phyloP scores from a whole-genome alignment of 2,113 vertebrate genomes.

The Micromys minutus region DNA sequence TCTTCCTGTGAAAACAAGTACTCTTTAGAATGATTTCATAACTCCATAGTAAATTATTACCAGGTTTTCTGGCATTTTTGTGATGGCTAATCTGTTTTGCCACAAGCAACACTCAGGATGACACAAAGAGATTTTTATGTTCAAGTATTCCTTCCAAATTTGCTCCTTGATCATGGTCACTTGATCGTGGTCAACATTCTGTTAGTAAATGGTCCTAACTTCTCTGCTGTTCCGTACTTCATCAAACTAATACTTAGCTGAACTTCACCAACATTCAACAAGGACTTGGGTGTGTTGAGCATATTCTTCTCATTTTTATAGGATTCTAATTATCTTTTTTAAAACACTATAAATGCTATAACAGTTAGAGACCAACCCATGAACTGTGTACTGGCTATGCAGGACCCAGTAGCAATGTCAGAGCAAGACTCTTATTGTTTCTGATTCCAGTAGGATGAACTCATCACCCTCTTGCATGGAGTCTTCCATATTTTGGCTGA shows the following conservation, averaged over 20 bases:
- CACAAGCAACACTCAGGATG: not conserved
- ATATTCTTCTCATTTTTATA: accelerated
- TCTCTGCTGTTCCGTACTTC: not conserved
- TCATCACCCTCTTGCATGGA: not conserved
- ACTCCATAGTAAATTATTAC: not conserved
- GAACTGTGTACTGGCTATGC: not conserved
- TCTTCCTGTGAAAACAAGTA: not conserved
- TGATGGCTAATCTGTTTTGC: not conserved
- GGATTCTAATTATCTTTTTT: not conserved
- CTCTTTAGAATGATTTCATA: not conserved
- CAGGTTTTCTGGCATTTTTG: too few species aligned
- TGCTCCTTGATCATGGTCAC: not conserved
- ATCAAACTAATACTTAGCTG: not conserved
- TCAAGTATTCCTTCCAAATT: not conserved
- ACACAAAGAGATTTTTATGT: not conserved
- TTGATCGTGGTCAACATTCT: not conserved
- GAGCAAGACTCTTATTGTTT: too few species aligned
- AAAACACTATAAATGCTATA: not conserved
- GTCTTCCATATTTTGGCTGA: not conserved
- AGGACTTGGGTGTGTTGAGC: not conserved
- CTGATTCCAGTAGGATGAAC: not conserved
- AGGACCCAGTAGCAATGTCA: not conserved
- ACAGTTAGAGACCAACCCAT: too few species aligned
- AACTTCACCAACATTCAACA: not conserved
- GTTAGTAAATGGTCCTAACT: not conserved